Conservation (phyloP, 2,113 vertebrate genomes). For the Lophura nycthemera region DNA sequence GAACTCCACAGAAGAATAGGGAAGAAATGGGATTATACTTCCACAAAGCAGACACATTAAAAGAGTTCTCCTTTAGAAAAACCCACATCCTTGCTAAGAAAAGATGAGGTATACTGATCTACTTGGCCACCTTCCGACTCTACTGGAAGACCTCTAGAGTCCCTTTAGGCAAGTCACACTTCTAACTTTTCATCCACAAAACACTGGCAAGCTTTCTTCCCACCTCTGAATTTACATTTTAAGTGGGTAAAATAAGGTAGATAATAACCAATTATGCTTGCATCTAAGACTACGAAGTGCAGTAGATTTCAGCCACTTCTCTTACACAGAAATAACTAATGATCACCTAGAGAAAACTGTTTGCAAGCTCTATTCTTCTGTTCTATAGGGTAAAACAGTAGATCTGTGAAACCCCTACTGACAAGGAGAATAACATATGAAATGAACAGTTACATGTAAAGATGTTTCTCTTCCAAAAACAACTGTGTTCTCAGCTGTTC, state of each 20-base stretch:
- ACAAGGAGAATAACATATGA: neutral
- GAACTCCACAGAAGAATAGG: neutral
- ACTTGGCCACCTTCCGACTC: neutral
- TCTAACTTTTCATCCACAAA: neutral
- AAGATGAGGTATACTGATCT: neutral
- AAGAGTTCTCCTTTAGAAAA: neutral
- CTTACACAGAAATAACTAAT: neutral
- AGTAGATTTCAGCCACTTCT: neutral
- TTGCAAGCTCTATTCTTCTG: neutral
- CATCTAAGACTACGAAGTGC: neutral
- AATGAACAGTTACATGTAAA: neutral
- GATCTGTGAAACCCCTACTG: neutral
- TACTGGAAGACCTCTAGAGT: fast-evolving
- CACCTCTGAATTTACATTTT: neutral
- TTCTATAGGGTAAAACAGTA: neutral
- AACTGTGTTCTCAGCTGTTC: neutral
- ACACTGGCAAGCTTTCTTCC: neutral
- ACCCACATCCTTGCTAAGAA: neutral
- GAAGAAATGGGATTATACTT: neutral
- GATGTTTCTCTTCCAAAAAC: neutral
- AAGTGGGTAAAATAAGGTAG: constrained; percentile 14
- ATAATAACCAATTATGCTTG: neutral
- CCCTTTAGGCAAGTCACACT: neutral
- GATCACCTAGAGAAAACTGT: neutral
- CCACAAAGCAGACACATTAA: neutral